Percentiles rank a stretch among this genome's conserved stretches.
Conservation (phyloP, 2,797 vertebrate species). For the Cirrhinus molitorella region DNA sequence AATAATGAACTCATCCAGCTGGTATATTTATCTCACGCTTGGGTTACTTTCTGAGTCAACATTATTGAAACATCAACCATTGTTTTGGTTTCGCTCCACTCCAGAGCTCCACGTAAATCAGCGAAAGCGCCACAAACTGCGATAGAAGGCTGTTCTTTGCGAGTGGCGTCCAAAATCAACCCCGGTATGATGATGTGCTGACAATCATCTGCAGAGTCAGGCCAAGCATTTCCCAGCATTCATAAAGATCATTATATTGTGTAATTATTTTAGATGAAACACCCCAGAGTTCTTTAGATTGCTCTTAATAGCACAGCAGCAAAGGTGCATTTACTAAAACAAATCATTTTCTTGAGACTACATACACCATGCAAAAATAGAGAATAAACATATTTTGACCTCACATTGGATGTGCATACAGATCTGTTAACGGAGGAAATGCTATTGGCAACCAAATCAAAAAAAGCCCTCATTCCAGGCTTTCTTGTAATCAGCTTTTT, state of each 20-base stretch:
- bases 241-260: conserved; percentile 5
- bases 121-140: background rate
- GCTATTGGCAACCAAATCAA: background rate
- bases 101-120: conserved; percentile 22
- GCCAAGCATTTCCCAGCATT: conserved; percentile 37
- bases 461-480: background rate
- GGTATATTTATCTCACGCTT: conserved; percentile 31
- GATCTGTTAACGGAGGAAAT: background rate
- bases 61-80: conserved; percentile 25
- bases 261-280: background rate
- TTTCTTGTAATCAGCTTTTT: conserved; percentile 11
- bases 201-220: background rate
- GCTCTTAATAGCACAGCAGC: background rate
- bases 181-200: conserved; percentile 7
- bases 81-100: conserved; percentile 28
- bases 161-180: conserved; percentile 11
- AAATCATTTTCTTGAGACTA: background rate
- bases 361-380: background rate
- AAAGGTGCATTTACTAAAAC: background rate
- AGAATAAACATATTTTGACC: background rate
- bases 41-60: conserved; percentile 34
- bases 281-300: background rate
- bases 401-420: background rate
- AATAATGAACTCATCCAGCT: conserved; percentile 10
- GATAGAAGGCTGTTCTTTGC: conserved; percentile 11